These are phyloP conservation scores for Bhutanitis thaidina DNA, from an alignment of 2,888 invertebrate species.

Conservation along the genomic window DNA sequence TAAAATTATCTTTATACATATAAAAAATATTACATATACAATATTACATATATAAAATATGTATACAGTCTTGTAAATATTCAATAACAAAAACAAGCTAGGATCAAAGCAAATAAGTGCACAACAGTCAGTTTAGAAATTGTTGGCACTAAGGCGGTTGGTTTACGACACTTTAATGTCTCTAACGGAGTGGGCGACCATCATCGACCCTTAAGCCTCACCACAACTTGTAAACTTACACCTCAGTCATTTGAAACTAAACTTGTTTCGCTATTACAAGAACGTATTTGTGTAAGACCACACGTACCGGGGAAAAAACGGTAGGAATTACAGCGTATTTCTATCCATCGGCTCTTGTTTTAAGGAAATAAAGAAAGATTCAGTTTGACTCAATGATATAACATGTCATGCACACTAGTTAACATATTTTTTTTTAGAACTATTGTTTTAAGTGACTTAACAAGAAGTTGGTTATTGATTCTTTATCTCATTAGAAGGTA, in stretches of 20 bases:
- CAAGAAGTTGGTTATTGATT: too few relatives aligned
- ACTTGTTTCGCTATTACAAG: conserved; percentile 8
- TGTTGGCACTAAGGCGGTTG: conserved; percentile 42
- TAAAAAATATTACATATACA: too few relatives aligned
- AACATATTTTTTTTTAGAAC: too few relatives aligned
- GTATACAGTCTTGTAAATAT: too few relatives aligned
- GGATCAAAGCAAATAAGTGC: conserved; percentile 44
- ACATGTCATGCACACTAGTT: too few relatives aligned
- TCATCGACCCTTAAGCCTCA: conserved; percentile 29
- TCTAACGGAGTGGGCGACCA: conserved; percentile 28
- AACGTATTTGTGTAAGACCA: neutral
- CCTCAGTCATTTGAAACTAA: conserved; percentile 19
- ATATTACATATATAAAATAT: too few relatives aligned
- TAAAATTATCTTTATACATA: too few relatives aligned
- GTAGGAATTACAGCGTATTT: too few relatives aligned
- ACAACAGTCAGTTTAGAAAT: conserved; percentile 35
- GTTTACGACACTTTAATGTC: conserved; percentile 68
- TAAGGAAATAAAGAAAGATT: too few relatives aligned
- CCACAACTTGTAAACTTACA: conserved; percentile 25
- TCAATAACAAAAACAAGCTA: conserved; percentile 19
- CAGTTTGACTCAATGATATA: too few relatives aligned
- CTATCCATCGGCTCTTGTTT: neutral
- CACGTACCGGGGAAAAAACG: neutral
- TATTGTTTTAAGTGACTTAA: too few relatives aligned
- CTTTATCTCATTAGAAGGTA: too few relatives aligned